Percentiles rank a stretch among this genome's conserved stretches.
Evolutionary conservation across 1,140 invertebrate genomes (phyloP).

Genomic region (Rhyzopertha dominica): DNA sequence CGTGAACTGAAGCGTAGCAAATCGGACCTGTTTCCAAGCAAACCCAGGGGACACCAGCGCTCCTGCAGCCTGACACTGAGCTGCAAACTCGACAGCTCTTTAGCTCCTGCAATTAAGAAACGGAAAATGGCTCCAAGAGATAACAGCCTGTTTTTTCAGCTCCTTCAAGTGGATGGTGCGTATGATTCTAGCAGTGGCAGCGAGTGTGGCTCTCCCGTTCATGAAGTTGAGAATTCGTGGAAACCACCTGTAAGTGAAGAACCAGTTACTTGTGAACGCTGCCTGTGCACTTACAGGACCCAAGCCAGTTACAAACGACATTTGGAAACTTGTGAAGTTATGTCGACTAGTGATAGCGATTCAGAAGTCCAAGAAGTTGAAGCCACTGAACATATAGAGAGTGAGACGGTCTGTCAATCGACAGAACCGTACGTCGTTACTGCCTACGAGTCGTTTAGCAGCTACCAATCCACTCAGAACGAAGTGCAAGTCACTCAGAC

Average conservation of each 20-base stretch:
- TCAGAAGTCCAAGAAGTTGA: conserved; percentile 46
- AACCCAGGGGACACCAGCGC: conserved; percentile 54
- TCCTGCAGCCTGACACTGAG: conserved; percentile 64
- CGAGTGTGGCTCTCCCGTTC: conserved; percentile 44
- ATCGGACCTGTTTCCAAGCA: conserved; percentile 56
- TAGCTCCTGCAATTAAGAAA: conserved; percentile 59
- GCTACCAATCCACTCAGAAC: not conserved
- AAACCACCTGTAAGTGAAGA: conserved; percentile 51
- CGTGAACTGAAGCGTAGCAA: conserved; percentile 59
- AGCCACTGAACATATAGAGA: conserved; percentile 17
- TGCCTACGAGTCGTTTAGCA: not conserved
- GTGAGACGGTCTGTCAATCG: conserved; percentile 19
- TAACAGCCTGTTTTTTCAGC: conserved; percentile 41
- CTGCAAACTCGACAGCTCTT: conserved; percentile 58
- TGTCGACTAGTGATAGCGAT: conserved; percentile 74
- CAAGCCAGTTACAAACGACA: conserved; percentile 81
- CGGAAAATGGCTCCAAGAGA: conserved; percentile 54
- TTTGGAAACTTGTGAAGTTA: conserved; percentile 68
- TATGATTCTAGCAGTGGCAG: conserved; percentile 57
- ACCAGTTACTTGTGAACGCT: conserved; percentile 80
- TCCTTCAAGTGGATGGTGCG: conserved; percentile 67
- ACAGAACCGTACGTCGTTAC: too few relatives aligned
- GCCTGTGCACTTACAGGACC: conserved; percentile 84
- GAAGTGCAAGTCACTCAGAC: too few relatives aligned
- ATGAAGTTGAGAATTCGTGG: conserved; percentile 28